Conservation (phyloP, 2,113 vertebrate genomes). For the Alaudala cheleensis region DNA sequence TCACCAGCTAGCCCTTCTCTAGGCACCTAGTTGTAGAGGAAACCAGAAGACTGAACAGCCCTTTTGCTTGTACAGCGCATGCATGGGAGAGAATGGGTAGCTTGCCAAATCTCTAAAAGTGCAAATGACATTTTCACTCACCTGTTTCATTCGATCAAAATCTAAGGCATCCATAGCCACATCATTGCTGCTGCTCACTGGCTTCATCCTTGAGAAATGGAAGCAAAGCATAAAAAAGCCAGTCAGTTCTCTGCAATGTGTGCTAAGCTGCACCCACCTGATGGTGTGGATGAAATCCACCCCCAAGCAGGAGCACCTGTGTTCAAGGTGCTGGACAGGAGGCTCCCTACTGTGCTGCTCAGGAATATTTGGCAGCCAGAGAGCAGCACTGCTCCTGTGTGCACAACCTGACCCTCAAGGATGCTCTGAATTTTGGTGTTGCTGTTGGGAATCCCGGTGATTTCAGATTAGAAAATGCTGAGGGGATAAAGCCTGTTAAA, state of each 20-base stretch:
- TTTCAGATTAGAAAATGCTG: not conserved
- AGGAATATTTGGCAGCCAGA: not conserved
- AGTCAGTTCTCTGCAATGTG: not conserved
- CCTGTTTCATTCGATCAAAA: conserved; percentile 98
- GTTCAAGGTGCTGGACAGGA: rapidly evolving
- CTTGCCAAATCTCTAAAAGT: not conserved
- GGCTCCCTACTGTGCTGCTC: not conserved
- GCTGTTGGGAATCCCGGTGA: not conserved
- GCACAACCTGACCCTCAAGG: not conserved
- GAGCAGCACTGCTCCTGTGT: not conserved
- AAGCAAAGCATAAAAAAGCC: not conserved
- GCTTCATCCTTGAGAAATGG: conserved; percentile 84
- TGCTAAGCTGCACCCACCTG: not conserved
- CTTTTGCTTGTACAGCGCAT: conserved; percentile 43
- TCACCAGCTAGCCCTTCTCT: conserved; percentile 36
- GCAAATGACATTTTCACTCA: conserved; percentile 43
- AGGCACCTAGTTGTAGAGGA: conserved; percentile 20
- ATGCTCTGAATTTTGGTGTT: not conserved
- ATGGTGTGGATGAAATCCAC: not conserved
- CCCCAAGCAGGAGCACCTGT: not conserved
- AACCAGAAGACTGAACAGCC: conserved; percentile 38
- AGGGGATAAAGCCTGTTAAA: not conserved
- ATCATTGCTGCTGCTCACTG: conserved; percentile 88
- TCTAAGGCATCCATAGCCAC: conserved; percentile 89
- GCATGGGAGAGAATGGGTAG: conserved; percentile 64